Evolutionary conservation across 2,888 invertebrate species (phyloP), one percentile per base, ranked within the genome.

Genomic region (Meteorus cinctellus): DNA sequence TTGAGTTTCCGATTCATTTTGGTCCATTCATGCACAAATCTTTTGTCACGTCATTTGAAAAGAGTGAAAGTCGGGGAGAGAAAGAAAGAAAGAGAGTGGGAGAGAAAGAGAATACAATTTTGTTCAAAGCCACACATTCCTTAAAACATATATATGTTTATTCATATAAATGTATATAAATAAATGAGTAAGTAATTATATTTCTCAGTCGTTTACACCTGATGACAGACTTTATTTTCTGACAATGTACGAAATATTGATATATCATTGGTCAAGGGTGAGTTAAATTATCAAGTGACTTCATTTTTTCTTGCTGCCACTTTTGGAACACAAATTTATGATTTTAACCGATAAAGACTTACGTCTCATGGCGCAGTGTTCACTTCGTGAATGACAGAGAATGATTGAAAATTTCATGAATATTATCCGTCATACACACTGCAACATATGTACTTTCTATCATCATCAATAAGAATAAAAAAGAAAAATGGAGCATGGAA

Each of bases 381-480:
- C 78, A 76, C 73, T 73, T 74, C 76, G 75, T 77, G 72, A 45
- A 70, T 77, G 76, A 75, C 68, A 66, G 36, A 71, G 29, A 72
- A 68, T 48, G 2, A 29, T 74, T 75, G 78, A 72, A 79, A 82
- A 80, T 81, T 83, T 78, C 82, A 74, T 80, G 75, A 81, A 80
- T 74, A 77, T 55, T 80, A 82, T 83, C 82, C 83, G 82, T 81
- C 83, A 81, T 81, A 84, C 82, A 83, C 82, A 82, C 83, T 82
- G 83, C 83, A 84, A 83, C 82, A 82, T 84, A 83, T 82, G 84
- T 84, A 85, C 82, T 85, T 85, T 86, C 83, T 85, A 84, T 85
- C 84, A 84, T 85, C 84, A 84, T 85, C 82, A 84, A 71, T 83
- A 83, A 81, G 84, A 82, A 85, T 83, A 81, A 82, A 83, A 83